phyloP scores from a whole-genome alignment of 2,888 invertebrate species.

The Apamea anceps region DNA sequence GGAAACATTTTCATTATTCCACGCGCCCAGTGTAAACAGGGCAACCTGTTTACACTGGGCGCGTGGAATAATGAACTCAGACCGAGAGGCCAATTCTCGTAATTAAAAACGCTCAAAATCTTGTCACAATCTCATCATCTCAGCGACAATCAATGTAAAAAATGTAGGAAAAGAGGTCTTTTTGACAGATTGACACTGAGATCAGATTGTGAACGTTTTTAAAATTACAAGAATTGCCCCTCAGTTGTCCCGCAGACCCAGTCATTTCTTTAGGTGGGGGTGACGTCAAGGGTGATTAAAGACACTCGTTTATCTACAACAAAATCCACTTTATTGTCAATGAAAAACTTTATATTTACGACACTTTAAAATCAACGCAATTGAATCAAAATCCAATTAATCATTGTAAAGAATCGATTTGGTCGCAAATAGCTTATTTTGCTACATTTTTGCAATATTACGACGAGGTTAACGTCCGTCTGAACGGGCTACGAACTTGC shows the following conservation, averaged over 20 bases:
- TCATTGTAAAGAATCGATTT: slow-evolving; percentile 44
- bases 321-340: background rate
- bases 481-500: slow-evolving; percentile 76
- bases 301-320: background rate
- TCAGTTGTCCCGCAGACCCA: background rate
- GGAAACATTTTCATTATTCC: too few species aligned
- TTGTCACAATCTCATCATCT: background rate
- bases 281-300: slow-evolving; percentile 9
- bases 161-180: background rate
- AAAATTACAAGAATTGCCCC: background rate
- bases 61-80: background rate
- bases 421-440: slow-evolving; percentile 37
- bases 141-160: background rate
- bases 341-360: slow-evolving; percentile 7
- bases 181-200: background rate
- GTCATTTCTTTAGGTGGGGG: background rate
- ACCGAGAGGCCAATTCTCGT: background rate
- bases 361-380: slow-evolving; percentile 34
- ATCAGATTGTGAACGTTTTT: too few species aligned
- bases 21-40: too few species aligned
- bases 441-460: slow-evolving; percentile 69
- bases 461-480: slow-evolving; percentile 74
- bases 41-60: background rate
- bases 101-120: background rate
- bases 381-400: slow-evolving; percentile 46